Evolutionary conservation across 2,888 invertebrate genomes (phyloP), one percentile per base, ranked within the genome.

Genomic region (Pandemis cinnamomeana): DNA sequence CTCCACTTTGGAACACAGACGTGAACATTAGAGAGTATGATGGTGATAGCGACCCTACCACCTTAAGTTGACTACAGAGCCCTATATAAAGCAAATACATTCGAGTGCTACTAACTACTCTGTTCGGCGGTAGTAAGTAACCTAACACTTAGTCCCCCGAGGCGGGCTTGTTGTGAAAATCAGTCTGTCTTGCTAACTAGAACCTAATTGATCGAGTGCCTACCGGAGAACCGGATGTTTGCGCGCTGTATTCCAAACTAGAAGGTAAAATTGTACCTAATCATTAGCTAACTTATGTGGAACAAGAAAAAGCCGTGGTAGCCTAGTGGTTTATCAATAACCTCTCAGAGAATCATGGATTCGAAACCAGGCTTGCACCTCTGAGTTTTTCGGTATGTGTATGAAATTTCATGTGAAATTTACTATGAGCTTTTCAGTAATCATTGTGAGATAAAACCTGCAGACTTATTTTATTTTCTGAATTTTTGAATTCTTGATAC

Each of bases 131-230:
- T 55, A 55, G 53, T 58, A 58, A 27, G 53, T 58, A 58, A 27
- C 58, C 10, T 27, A 58, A 63, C 46, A 11, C 27, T 67, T 7
- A 15, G 41, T 46, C 58, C 69, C 72, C 27, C 15, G 60, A 6
- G 58, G 60, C 41, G 27, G 7, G 15, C 55, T n/a, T 53, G 67
- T 41, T 53, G 67, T 46, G 55, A 58, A 72, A 72, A 72, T 69
- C 72, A 64, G 69, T 64, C 69, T 60, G 64, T 60, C 64, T 69
- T 69, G 64, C 58, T 73, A 73, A 73, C 72, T 73, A 73, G 64
- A 71, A 69, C 77, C 75, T 80, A 81, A 81, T 79, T 81, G 81
- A 81, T 81, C 77, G 80, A 81, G 78, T 74, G 76, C 67, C 71
- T 75, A 64, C 73, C 68, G 15, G 55, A 51, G 20, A 15, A 8